Evolutionary conservation across 2,797 vertebrate genomes (phyloP).

Genomic region (Syngnathus acus): DNA sequence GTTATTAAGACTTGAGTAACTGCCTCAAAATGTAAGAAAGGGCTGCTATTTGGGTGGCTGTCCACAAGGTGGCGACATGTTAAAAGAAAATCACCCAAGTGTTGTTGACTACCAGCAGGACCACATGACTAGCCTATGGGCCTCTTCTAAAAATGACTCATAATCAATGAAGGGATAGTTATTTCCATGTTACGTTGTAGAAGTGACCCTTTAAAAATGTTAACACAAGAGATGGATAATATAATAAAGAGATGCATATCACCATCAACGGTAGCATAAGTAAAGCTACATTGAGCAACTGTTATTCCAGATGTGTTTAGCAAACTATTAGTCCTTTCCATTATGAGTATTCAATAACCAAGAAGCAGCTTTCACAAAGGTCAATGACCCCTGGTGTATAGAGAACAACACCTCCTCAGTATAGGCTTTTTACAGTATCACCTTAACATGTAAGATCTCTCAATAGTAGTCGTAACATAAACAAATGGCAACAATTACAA

Average conservation of each 20-base stretch:
- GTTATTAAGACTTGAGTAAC: not conserved
- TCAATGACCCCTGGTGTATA: not conserved
- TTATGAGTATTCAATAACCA: not conserved
- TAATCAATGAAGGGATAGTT: not conserved
- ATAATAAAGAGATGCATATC: not conserved
- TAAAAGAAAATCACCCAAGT: not conserved
- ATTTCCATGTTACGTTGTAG: not conserved
- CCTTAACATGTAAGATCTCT: not conserved
- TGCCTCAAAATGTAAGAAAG: not conserved
- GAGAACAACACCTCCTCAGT: not conserved
- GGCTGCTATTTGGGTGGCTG: not conserved
- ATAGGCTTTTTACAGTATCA: not conserved
- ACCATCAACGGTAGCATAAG: too few relatives aligned
- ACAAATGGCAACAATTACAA: not conserved
- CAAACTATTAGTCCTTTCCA: not conserved
- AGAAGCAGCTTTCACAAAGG: not conserved
- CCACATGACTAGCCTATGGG: too few relatives aligned
- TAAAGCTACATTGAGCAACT: not conserved
- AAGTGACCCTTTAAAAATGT: not conserved
- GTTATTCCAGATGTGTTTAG: not conserved
- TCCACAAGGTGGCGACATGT: slow-evolving; percentile 31
- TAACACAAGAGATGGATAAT: not conserved
- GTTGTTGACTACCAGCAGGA: not conserved
- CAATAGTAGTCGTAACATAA: not conserved
- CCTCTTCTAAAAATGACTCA: too few relatives aligned